phyloP scores from a whole-genome alignment of 2,888 invertebrate genomes.

The Drepana falcataria region DNA sequence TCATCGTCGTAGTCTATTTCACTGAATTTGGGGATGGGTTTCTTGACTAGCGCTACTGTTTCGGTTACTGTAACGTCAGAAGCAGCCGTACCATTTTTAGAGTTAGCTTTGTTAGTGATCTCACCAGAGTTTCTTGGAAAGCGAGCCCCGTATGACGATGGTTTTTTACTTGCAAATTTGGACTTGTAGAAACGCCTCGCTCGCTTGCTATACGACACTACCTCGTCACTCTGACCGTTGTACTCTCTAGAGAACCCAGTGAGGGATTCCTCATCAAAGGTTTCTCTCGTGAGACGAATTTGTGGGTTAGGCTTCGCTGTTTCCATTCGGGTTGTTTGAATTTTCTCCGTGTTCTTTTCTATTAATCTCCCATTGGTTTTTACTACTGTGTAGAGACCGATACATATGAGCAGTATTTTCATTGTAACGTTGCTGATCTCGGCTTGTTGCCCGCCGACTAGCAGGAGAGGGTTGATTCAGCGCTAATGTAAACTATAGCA shows the following conservation, averaged over 20 bases:
- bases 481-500: slow-evolving; percentile 46
- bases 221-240: slow-evolving; percentile 22
- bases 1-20: slow-evolving; percentile 53
- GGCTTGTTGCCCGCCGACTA: slow-evolving; percentile 35
- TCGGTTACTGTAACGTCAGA: slow-evolving; percentile 8
- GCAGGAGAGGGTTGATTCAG: slow-evolving; percentile 30
- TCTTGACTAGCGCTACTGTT: slow-evolving; percentile 39
- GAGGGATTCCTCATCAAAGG: slow-evolving; percentile 22
- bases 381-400: slow-evolving; percentile 21
- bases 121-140: slow-evolving; percentile 22
- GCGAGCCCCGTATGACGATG: slow-evolving; percentile 8
- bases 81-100: slow-evolving; percentile 7
- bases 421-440: slow-evolving; percentile 33
- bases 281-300: slow-evolving; percentile 31
- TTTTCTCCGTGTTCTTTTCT: slow-evolving; percentile 33
- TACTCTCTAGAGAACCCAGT: slow-evolving; percentile 31
- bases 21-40: slow-evolving; percentile 58
- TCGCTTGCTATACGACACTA: slow-evolving; percentile 20
- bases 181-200: slow-evolving; percentile 15
- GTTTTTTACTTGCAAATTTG: slow-evolving; percentile 5
- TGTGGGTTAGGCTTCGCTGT: slow-evolving; percentile 24
- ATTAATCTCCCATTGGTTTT: slow-evolving; percentile 32
- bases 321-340: slow-evolving; percentile 20
- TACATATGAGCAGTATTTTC: slow-evolving; percentile 30
- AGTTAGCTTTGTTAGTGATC: slow-evolving; percentile 9